phyloP scores from a whole-genome alignment of 2,113 vertebrate species.

The Orthonyx spaldingii region DNA sequence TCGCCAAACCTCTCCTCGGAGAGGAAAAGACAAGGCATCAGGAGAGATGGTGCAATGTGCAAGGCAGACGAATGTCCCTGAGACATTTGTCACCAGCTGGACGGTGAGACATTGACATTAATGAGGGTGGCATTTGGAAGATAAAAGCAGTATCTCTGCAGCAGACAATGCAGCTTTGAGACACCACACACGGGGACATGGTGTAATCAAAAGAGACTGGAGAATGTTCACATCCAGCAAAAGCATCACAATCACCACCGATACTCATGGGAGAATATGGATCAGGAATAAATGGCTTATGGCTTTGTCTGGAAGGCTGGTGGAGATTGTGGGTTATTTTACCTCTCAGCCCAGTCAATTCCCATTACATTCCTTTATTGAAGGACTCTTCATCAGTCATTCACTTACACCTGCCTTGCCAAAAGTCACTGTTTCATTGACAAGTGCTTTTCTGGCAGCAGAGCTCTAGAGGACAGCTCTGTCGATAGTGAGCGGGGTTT shows the following conservation, averaged over 20 bases:
- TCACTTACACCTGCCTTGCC: slow-evolving; percentile 40
- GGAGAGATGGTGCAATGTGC: background rate
- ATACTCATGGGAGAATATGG: background rate
- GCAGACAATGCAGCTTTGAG: slow-evolving; percentile 23
- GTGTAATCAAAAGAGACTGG: slow-evolving; percentile 5
- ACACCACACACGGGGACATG: background rate
- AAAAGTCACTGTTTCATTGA: slow-evolving; percentile 46
- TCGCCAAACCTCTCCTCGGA: background rate
- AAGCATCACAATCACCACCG: background rate
- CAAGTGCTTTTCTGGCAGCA: slow-evolving; percentile 33
- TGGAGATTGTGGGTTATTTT: background rate
- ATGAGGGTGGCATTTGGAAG: slow-evolving; percentile 57
- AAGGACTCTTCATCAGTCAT: slow-evolving; percentile 36
- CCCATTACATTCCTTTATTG: slow-evolving; percentile 10
- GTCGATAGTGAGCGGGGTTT: slow-evolving; percentile 24
- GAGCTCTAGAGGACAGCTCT: slow-evolving; percentile 20
- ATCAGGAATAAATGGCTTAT: background rate
- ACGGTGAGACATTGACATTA: slow-evolving; percentile 12
- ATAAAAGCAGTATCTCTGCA: slow-evolving; percentile 46
- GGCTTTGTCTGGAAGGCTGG: background rate
- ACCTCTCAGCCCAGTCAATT: slow-evolving; percentile 7
- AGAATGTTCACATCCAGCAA: background rate
- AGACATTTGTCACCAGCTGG: slow-evolving; percentile 43
- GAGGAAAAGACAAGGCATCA: background rate
- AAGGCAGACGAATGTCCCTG: background rate